Conservation (phyloP, 2,113 vertebrate species). For the Hoplias malabaricus region DNA sequence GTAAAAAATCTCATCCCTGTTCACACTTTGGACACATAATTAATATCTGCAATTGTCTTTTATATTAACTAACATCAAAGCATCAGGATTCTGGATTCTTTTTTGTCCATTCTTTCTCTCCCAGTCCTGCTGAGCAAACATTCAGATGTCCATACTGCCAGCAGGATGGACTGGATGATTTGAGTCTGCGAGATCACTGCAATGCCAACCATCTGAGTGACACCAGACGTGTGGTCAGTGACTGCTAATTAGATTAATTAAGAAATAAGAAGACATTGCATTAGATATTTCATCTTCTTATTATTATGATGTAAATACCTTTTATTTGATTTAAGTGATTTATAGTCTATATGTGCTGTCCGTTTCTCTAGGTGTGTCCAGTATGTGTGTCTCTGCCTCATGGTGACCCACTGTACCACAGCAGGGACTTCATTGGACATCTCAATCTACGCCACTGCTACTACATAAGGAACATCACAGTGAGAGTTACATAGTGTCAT, state of each 20-base stretch:
- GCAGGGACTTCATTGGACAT: constrained; percentile 81
- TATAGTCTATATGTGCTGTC: neutral
- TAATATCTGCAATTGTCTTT: neutral
- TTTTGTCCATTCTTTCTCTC: neutral
- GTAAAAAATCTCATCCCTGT: constrained; percentile 14
- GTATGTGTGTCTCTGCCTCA: constrained; percentile 82
- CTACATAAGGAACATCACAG: constrained; percentile 80
- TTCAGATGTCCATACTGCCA: constrained; percentile 79
- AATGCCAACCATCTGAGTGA: constrained; percentile 77
- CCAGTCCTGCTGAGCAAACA: neutral
- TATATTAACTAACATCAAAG: neutral
- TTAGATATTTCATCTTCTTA: neutral
- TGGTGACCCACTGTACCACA: constrained; percentile 79
- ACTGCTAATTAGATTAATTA: neutral
- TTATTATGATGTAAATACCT: neutral
- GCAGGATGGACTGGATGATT: constrained; percentile 77
- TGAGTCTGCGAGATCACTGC: constrained; percentile 80
- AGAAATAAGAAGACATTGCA: neutral
- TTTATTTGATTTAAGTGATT: no score
- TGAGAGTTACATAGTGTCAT: constrained; percentile 64
- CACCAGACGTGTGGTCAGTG: constrained; percentile 74
- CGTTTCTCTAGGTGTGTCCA: constrained; percentile 78
- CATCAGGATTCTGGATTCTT: neutral
- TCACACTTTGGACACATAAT: neutral
- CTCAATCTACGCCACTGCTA: constrained; percentile 82